Evolutionary conservation across 2,113 vertebrate genomes (phyloP).

Genomic region (Ictalurus punctatus): DNA sequence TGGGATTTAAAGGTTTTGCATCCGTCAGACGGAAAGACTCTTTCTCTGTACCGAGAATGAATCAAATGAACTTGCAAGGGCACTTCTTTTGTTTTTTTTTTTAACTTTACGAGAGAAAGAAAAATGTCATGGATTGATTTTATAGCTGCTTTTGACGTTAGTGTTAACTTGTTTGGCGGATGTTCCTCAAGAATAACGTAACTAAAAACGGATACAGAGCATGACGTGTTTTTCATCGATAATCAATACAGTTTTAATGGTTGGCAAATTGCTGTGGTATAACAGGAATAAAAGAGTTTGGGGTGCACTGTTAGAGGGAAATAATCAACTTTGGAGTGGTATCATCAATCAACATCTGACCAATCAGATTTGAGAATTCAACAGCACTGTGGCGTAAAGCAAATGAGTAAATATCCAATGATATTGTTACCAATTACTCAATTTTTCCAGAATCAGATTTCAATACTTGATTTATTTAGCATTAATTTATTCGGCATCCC

Average conservation of each 20-base stretch:
- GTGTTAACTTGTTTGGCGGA: neutral
- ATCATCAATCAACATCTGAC: neutral
- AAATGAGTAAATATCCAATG: neutral
- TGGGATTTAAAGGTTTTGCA: neutral
- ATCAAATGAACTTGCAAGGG: neutral
- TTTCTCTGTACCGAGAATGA: neutral
- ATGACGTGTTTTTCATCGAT: neutral
- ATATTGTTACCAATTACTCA: neutral
- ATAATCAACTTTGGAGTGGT: neutral
- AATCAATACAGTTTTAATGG: neutral
- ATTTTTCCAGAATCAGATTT: neutral
- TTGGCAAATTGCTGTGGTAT: neutral
- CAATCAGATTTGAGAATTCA: neutral
- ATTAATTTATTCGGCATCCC: no score
- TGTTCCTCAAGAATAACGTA: neutral
- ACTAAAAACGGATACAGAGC: neutral
- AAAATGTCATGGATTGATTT: neutral
- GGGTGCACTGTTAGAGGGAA: neutral
- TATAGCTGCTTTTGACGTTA: neutral
- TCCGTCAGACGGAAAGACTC: neutral
- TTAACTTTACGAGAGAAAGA: neutral
- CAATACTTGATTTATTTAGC: neutral
- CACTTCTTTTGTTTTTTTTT: neutral
- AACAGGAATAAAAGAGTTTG: neutral
- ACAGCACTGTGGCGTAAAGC: no score